Evolutionary conservation across 2,888 invertebrate species (phyloP).

Genomic region (Idaea dimidiata): DNA sequence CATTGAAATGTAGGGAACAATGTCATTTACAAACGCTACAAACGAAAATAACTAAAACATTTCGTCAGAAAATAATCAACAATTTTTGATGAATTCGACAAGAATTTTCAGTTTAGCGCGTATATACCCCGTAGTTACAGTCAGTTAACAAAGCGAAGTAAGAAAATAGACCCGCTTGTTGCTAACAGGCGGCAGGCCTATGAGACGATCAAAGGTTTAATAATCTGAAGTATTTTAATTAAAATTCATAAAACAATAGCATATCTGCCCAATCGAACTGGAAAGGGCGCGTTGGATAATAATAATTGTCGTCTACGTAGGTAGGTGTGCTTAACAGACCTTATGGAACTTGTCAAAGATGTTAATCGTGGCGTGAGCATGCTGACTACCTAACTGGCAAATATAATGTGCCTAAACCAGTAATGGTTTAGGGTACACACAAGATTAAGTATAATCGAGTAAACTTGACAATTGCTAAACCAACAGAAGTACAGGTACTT

Average conservation of each 20-base stretch:
- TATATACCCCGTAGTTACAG: too few species aligned
- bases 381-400: too few species aligned
- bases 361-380: too few species aligned
- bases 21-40: too few species aligned
- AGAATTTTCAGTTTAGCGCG: too few species aligned
- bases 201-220: not conserved
- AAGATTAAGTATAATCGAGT: not conserved
- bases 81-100: too few species aligned
- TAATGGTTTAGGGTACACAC: not conserved
- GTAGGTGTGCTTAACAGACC: not conserved
- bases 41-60: too few species aligned
- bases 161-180: not conserved
- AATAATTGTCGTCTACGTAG: not conserved
- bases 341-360: too few species aligned
- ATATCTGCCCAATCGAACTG: not conserved
- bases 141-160: not conserved
- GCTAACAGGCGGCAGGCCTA: not conserved
- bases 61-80: too few species aligned
- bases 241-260: not conserved
- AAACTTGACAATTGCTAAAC: not conserved
- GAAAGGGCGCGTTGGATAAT: not conserved
- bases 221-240: not conserved
- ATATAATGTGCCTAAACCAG: not conserved
- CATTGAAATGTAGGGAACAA: too few species aligned
- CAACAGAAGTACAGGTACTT: too few species aligned